Conservation (phyloP, 1,140 invertebrate genomes). For the Bombus picipes region DNA sequence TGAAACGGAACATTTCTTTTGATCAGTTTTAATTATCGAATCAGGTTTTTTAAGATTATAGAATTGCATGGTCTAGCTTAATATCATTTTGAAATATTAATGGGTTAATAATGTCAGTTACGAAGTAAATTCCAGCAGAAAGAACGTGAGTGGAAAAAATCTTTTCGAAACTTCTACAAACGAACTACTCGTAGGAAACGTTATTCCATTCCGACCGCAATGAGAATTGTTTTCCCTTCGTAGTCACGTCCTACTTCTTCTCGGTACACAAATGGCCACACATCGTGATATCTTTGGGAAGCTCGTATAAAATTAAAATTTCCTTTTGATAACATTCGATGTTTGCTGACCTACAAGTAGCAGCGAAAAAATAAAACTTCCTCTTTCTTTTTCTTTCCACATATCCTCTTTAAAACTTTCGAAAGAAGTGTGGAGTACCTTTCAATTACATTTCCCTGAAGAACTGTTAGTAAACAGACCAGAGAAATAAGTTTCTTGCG, state of each 20-base stretch:
- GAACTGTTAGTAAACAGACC: conserved; percentile 7
- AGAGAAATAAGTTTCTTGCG: neutral
- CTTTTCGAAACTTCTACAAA: neutral
- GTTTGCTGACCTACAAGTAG: neutral
- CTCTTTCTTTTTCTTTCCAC: too few species aligned
- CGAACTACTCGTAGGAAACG: neutral
- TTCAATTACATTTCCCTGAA: conserved; percentile 14
- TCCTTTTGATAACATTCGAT: neutral
- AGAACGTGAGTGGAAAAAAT: neutral
- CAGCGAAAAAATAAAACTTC: neutral
- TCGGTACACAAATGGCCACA: neutral
- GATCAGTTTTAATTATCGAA: too few species aligned
- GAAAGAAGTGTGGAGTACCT: neutral
- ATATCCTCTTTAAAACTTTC: neutral
- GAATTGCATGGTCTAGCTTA: too few species aligned
- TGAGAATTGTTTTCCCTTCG: conserved; percentile 4
- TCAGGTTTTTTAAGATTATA: too few species aligned
- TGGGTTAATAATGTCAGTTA: too few species aligned
- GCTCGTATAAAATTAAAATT: conserved; percentile 31
- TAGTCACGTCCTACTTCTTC: neutral
- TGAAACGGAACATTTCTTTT: too few species aligned
- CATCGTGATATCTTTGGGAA: neutral
- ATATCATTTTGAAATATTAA: neutral
- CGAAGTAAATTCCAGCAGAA: neutral
- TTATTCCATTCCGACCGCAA: neutral